Conservation (phyloP, 2,888 invertebrate genomes). For the Orgyia antiqua region DNA sequence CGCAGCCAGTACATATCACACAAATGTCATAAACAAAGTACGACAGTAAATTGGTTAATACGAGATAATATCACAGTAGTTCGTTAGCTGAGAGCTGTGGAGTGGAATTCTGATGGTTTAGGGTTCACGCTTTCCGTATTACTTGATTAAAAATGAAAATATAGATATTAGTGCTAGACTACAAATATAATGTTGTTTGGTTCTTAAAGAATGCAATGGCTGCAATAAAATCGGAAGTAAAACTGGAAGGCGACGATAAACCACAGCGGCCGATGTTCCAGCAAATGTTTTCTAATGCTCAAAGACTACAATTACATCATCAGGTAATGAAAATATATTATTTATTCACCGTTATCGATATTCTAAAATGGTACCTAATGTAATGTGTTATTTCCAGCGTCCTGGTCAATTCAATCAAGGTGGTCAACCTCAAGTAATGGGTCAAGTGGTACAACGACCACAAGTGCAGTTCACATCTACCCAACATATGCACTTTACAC, state of each 20-base stretch:
- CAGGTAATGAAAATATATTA: constrained; percentile 27
- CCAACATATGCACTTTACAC: constrained; percentile 61
- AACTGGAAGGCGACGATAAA: constrained; percentile 57
- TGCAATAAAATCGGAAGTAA: constrained; percentile 63
- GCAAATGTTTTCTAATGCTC: constrained; percentile 35
- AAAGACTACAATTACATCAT: constrained; percentile 42
- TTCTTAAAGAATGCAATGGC: constrained; percentile 51
- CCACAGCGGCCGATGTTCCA: constrained; percentile 32
- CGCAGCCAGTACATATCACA: no score
- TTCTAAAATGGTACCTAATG: no score
- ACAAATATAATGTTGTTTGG: neutral
- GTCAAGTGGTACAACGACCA: constrained; percentile 42
- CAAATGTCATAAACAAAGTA: no score
- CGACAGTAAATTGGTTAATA: no score
- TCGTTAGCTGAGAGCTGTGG: no score
- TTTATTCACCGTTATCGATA: no score
- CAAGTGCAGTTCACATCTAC: constrained; percentile 54
- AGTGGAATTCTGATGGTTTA: no score
- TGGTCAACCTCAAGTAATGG: constrained; percentile 26
- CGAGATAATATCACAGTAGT: no score
- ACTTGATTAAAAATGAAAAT: no score
- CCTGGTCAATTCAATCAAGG: constrained; percentile 41
- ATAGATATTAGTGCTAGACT: no score
- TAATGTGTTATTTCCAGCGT: no score
- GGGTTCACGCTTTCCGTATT: no score